Base-by-base conservation (phyloP, 2,888 invertebrate species). In the Lutraria lutraria region DNA sequence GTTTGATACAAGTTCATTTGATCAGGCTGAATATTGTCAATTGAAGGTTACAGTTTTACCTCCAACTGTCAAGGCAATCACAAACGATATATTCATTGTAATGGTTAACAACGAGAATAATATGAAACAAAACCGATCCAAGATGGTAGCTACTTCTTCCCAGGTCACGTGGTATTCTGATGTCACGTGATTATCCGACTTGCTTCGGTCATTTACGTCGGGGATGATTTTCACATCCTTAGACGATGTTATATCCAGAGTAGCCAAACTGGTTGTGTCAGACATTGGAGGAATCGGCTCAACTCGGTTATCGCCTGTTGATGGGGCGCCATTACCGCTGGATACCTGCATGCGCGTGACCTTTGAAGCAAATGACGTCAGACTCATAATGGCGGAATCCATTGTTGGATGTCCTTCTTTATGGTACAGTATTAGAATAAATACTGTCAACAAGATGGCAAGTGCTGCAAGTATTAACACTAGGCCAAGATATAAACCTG, bases 51-150 rank as follows among this genome's bases (percentile, higher is more conserved):
- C 19, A 4, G 76, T 34, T 34, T 31, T 76, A 76, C 87, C 83
- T 10, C 87, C 87, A 43, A 31, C 16, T 16, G 83, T 72, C 2
- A 87, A 34, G 15, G 83, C 68, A 12, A 76, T 43, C 54, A 83
- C 83, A 83, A 87, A 83, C 12, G 76, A 54, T 54, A 87, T n/a
- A 29, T 87, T 87, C 76, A 87, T 83, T 12, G 72, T 19, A 53
- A 87, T 15, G 0, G 87, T 82, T 16, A 87, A 21, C 12, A 53
- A 15, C 19, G 63, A 34, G 53, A 87, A 87, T 13, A 43, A n/a
- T 13, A 82, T 72, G 82, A 87, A 87, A 87, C 82, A 87, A 53
- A 87, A 82, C 56, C 82, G 72, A 72, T 87, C 87, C 31, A 87
- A 15, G 53, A 87, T 34, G 15, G 43, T 29, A 15, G 87, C 87